Evolutionary conservation across 2,888 invertebrate genomes (phyloP).

Genomic region (Chouioia cunea): DNA sequence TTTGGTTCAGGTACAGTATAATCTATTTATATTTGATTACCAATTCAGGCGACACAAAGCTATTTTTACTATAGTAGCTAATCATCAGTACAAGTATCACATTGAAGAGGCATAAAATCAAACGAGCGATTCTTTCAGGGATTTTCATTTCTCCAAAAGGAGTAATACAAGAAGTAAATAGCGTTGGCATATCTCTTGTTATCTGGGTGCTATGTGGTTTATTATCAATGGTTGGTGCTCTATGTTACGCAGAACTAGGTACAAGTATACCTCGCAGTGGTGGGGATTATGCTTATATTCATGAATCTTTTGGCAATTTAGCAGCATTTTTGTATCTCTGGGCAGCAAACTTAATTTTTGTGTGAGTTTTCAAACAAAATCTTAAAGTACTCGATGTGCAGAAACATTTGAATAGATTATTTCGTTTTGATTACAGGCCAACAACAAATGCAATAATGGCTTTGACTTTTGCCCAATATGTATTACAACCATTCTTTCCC

Average conservation of each 20-base stretch:
- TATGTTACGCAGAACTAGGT: conserved; percentile 97
- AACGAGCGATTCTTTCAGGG: conserved; percentile 68
- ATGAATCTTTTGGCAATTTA: conserved; percentile 90
- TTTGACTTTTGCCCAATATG: conserved; percentile 93
- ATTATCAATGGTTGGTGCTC: conserved; percentile 91
- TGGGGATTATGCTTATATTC: conserved; percentile 97
- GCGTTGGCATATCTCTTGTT: conserved; percentile 87
- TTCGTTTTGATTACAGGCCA: conserved; percentile 71
- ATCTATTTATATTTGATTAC: conserved; percentile 2
- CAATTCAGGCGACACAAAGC: too few relatives aligned
- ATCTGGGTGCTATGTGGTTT: conserved; percentile 92
- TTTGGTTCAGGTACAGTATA: conserved; percentile 83
- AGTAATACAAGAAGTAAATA: conserved; percentile 89
- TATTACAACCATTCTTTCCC: conserved; percentile 89
- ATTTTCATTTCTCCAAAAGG: conserved; percentile 97
- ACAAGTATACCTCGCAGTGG: conserved; percentile 92
- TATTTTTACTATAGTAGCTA: not conserved
- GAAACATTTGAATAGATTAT: conserved; percentile 8
- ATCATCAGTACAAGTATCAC: not conserved
- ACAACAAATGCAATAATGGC: conserved; percentile 97
- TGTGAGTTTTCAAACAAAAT: conserved; percentile 75
- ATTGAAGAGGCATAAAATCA: conserved; percentile 4
- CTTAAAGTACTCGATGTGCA: not conserved
- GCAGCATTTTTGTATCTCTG: conserved; percentile 96
- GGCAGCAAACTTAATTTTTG: conserved; percentile 97